A percentile compares a stretch with the other conserved stretches of the same genome.
phyloP scores from a whole-genome alignment of 2,797 vertebrate genomes.

The Limnodromus scolopaceus region DNA sequence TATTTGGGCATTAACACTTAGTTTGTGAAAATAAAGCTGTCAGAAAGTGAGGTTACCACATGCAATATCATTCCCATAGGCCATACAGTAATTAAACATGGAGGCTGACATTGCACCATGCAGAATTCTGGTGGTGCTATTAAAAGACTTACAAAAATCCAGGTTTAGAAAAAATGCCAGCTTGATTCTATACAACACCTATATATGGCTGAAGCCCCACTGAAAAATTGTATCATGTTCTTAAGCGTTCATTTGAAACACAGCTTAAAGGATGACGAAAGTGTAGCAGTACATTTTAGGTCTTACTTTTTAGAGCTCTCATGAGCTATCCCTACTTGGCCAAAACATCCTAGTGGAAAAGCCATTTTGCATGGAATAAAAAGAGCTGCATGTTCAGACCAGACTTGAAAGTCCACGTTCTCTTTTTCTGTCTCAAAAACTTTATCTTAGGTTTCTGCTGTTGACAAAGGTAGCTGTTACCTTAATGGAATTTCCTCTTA shows the following conservation, averaged over 20 bases:
- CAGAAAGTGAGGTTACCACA: background rate
- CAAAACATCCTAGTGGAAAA: background rate
- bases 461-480: background rate
- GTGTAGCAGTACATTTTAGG: background rate
- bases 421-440: background rate
- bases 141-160: background rate
- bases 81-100: background rate
- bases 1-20: background rate
- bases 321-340: background rate
- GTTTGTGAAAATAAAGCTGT: conserved; percentile 28
- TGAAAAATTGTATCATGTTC: background rate
- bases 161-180: background rate
- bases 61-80: background rate
- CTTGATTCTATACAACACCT: background rate
- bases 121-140: background rate
- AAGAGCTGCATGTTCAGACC: background rate
- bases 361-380: background rate
- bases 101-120: background rate
- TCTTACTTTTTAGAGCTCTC: background rate
- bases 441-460: background rate
- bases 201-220: background rate
- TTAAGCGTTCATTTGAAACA: background rate
- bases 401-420: background rate
- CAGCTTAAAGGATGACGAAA: background rate
- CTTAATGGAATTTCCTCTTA: background rate